Evolutionary conservation across 2,113 vertebrate genomes (phyloP).

Genomic region (Dasypus novemcinctus): DNA sequence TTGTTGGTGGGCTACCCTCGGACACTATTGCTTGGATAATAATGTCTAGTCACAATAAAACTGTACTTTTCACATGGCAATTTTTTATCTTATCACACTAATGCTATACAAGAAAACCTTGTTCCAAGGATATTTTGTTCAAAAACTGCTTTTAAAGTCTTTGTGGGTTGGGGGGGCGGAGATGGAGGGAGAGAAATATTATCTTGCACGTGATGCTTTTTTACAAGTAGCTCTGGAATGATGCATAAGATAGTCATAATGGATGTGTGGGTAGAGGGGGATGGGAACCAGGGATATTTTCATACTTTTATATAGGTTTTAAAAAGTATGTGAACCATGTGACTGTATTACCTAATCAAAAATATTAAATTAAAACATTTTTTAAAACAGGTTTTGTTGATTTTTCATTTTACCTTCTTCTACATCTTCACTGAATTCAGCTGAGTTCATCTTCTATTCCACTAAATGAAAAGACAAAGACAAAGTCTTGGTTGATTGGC

Average conservation of each 20-base stretch:
- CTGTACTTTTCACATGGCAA: not conserved
- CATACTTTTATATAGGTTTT: not conserved
- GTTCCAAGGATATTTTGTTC: not conserved
- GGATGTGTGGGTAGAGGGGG: not conserved
- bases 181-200: not conserved
- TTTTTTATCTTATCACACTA: not conserved
- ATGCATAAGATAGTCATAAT: not conserved
- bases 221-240: not conserved
- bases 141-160: conserved; percentile 7
- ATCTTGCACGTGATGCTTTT: not conserved
- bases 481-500: conserved; percentile 49
- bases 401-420: conserved; percentile 85
- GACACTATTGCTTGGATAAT: not conserved
- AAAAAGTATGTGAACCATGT: not conserved
- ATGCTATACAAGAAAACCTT: not conserved
- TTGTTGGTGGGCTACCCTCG: not conserved
- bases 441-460: conserved; percentile 87
- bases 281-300: not conserved
- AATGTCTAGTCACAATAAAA: not conserved
- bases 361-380: conserved; percentile 23
- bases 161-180: not conserved
- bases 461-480: conserved; percentile 79
- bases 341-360: conserved; percentile 1
- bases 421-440: conserved; percentile 86
- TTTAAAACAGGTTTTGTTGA: conserved; percentile 51